Evolutionary conservation across 2,797 vertebrate species (phyloP).

Genomic region (Bucorvus abyssinicus): DNA sequence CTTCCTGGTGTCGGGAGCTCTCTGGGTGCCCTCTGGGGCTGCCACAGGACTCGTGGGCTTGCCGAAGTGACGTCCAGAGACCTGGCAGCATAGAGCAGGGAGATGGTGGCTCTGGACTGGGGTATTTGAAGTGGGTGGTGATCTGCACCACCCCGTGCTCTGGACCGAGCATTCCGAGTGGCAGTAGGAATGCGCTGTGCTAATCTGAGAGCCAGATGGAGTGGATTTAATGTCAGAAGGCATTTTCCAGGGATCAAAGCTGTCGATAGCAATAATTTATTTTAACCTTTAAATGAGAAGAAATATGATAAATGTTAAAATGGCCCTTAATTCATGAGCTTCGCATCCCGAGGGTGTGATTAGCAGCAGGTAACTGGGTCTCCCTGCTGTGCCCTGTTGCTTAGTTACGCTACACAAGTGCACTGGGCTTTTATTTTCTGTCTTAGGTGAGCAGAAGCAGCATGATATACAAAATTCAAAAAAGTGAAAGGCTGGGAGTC

Average conservation of each 20-base stretch:
- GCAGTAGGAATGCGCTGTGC: neutral
- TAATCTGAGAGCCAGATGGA: conserved; percentile 21
- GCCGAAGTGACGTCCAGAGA: neutral
- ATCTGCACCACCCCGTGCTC: neutral
- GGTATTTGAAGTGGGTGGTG: neutral
- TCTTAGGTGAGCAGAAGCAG: conserved; percentile 30
- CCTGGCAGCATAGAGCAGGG: neutral
- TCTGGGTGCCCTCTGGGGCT: neutral
- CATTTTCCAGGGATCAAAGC: conserved; percentile 40
- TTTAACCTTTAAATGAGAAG: conserved; percentile 47
- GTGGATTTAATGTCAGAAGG: conserved; percentile 25
- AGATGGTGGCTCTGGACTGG: neutral
- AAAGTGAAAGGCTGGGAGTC: neutral
- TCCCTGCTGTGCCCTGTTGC: conserved; percentile 46
- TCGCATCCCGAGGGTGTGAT: conserved; percentile 31
- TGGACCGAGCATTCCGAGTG: neutral
- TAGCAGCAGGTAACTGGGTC: conserved; percentile 35
- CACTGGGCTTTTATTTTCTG: conserved; percentile 32
- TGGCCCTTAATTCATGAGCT: conserved; percentile 15
- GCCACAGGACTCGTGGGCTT: accelerated
- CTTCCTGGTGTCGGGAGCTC: neutral
- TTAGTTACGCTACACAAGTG: neutral
- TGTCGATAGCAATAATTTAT: conserved; percentile 41
- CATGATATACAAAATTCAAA: neutral
- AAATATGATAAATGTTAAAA: conserved; percentile 58